Conservation (phyloP, 2,888 invertebrate genomes). For the Baccha elongata region DNA sequence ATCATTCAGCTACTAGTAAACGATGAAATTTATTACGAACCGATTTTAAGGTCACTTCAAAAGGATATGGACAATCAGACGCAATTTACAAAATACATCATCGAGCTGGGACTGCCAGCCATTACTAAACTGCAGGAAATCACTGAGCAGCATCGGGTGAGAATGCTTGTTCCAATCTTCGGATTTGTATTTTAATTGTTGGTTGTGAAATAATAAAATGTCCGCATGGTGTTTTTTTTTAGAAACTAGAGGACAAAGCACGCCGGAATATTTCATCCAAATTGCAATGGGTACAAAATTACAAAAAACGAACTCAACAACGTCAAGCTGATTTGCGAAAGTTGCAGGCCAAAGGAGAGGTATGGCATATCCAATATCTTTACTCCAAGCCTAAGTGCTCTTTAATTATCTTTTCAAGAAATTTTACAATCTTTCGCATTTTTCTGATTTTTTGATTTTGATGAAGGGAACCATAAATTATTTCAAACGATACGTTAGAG, state of each 20-base stretch:
- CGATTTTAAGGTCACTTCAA: conserved; percentile 79
- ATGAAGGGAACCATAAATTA: conserved; percentile 73
- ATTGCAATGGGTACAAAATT: conserved; percentile 76
- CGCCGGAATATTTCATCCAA: conserved; percentile 77
- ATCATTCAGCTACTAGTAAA: conserved; percentile 79
- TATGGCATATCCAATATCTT: conserved; percentile 35
- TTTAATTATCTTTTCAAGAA: conserved; percentile 53
- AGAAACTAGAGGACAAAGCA: conserved; percentile 77
- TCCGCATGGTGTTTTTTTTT: conserved; percentile 5
- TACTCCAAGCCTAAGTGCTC: conserved; percentile 19
- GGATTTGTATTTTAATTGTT: conserved; percentile 33
- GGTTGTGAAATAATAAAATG: conserved; percentile 25
- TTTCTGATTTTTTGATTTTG: conserved; percentile 30
- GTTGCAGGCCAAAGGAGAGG: conserved; percentile 72
- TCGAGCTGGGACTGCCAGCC: conserved; percentile 80
- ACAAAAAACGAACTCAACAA: conserved; percentile 72
- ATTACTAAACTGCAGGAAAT: conserved; percentile 78
- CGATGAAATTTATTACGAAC: conserved; percentile 81
- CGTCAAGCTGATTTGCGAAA: conserved; percentile 62
- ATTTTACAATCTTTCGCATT: conserved; percentile 23
- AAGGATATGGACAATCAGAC: conserved; percentile 80
- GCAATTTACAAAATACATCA: conserved; percentile 79
- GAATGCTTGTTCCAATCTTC: too few relatives aligned
- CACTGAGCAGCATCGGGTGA: conserved; percentile 77
- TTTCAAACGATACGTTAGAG: conserved; percentile 79